These are phyloP conservation scores for Trimorus sp. DNA, from an alignment of 2,888 invertebrate species.

Conservation along the genomic window DNA sequence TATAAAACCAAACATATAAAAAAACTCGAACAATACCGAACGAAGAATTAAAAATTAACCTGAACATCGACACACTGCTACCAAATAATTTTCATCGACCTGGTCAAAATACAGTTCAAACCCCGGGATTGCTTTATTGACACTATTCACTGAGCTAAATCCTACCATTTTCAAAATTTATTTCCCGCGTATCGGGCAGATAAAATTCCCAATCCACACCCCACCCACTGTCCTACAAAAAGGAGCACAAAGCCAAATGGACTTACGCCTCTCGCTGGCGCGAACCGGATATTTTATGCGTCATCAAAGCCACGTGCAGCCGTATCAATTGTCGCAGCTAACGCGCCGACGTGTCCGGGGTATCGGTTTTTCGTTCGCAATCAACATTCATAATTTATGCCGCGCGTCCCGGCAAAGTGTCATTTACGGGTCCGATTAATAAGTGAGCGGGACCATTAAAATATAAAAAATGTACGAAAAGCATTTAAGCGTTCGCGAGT, in stretches of 20 bases:
- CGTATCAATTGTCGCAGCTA: slow-evolving; percentile 5
- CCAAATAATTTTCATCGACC: no score
- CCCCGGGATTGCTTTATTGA: no score
- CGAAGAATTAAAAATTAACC: no score
- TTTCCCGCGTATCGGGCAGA: neutral
- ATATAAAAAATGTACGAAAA: slow-evolving; percentile 22
- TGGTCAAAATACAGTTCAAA: no score
- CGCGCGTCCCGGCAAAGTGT: neutral
- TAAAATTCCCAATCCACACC: neutral
- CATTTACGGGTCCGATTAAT: slow-evolving; percentile 1
- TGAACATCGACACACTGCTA: no score
- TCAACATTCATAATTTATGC: slow-evolving; percentile 6
- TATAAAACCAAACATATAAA: no score
- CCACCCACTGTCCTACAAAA: neutral
- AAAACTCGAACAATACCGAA: no score
- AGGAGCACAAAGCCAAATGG: slow-evolving; percentile 17
- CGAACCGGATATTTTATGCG: slow-evolving; percentile 43
- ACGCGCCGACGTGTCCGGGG: neutral
- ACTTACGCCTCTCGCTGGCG: slow-evolving; percentile 27
- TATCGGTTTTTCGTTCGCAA: slow-evolving; percentile 18
- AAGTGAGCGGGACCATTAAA: slow-evolving; percentile 17
- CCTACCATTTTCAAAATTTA: no score
- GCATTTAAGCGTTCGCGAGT: slow-evolving; percentile 10
- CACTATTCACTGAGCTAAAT: no score
- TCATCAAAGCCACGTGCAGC: slow-evolving; percentile 35